These are phyloP conservation scores for Psittacula echo DNA, from an alignment of 2,797 vertebrate genomes.

Conservation along the genomic window DNA sequence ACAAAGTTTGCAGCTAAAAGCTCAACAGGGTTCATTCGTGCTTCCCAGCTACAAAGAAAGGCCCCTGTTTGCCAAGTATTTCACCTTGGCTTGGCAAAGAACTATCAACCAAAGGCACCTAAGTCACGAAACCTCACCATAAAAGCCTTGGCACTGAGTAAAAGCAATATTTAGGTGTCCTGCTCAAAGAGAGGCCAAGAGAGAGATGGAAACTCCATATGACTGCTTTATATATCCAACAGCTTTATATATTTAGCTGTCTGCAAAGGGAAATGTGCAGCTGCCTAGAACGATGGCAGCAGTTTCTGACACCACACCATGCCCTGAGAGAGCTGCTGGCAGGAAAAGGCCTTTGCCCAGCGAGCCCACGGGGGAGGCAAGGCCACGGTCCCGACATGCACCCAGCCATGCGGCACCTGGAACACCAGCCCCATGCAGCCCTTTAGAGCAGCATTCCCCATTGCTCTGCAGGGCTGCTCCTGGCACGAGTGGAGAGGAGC, in stretches of 20 bases:
- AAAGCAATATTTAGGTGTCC: background rate
- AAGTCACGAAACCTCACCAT: background rate
- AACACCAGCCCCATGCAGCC: background rate
- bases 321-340: background rate
- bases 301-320: background rate
- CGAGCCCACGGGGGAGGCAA: background rate
- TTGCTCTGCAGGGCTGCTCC: background rate
- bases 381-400: background rate
- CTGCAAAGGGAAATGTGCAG: background rate
- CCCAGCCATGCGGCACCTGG: background rate
- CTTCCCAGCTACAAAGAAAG: background rate
- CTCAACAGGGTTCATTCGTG: background rate
- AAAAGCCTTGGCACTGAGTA: background rate
- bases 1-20: background rate
- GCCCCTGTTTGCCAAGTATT: background rate
- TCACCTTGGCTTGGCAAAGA: background rate
- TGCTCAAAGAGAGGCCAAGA: background rate
- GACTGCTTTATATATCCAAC: background rate
- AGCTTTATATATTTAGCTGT: background rate
- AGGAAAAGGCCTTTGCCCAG: background rate
- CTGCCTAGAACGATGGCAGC: constrained; percentile 28
- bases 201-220: background rate
- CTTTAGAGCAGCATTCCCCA: background rate
- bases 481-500: fast-evolving
- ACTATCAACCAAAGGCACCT: background rate